phyloP scores from a whole-genome alignment of 2,888 invertebrate species.

The Halocaridina rubra region DNA sequence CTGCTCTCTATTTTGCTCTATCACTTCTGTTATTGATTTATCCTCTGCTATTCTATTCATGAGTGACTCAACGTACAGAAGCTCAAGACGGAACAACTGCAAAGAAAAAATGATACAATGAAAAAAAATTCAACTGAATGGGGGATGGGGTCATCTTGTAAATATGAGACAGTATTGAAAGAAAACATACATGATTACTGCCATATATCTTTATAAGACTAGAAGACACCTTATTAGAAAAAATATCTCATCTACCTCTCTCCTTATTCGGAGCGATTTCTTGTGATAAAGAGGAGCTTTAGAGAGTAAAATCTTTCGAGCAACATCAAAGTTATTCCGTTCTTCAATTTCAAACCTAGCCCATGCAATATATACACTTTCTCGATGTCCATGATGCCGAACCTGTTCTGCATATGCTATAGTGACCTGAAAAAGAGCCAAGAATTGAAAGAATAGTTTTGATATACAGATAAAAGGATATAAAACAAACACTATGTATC shows the following conservation, averaged over 20 bases:
- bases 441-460: too few species aligned
- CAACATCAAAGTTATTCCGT: slow-evolving; percentile 48
- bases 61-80: slow-evolving; percentile 35
- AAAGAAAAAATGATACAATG: neutral
- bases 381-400: slow-evolving; percentile 31
- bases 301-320: slow-evolving; percentile 50
- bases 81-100: slow-evolving; percentile 47
- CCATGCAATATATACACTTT: slow-evolving; percentile 57
- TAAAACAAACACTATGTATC: too few species aligned
- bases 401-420: slow-evolving; percentile 34
- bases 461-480: too few species aligned
- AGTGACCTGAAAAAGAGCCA: slow-evolving; percentile 28
- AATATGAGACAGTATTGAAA: neutral
- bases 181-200: neutral
- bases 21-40: slow-evolving; percentile 23
- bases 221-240: neutral
- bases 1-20: slow-evolving; percentile 34
- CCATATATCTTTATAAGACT: neutral
- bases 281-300: slow-evolving; percentile 52
- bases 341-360: slow-evolving; percentile 56
- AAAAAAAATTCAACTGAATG: neutral
- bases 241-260: slow-evolving; percentile 59
- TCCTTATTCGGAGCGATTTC: slow-evolving; percentile 33
- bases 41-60: slow-evolving; percentile 15
- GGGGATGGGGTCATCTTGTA: neutral